A percentile compares a stretch with the other conserved stretches of the same genome.
These are phyloP conservation scores for Sebastes iracundus DNA, from an alignment of 2,797 vertebrate species.

Conservation along the genomic window DNA sequence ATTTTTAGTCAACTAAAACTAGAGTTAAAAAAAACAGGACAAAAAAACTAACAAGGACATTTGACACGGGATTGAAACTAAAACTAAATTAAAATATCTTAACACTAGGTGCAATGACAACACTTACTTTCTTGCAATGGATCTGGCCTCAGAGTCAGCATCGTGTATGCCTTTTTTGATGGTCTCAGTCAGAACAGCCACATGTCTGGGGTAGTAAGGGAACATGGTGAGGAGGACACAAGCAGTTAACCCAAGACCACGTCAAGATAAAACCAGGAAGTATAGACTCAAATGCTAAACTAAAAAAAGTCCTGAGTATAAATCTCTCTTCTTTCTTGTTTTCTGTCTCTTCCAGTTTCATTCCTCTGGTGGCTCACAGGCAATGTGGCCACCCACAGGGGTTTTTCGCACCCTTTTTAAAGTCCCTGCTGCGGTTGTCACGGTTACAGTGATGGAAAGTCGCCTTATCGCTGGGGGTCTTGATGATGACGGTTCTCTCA, in stretches of 20 bases:
- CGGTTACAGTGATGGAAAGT: constrained; percentile 56
- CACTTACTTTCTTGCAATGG: constrained; percentile 97
- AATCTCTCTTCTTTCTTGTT: not conserved
- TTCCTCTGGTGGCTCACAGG: constrained; percentile 27
- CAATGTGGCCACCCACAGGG: constrained; percentile 48
- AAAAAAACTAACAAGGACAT: not conserved
- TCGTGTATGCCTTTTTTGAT: constrained; percentile 98
- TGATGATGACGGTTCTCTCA: constrained; percentile 45
- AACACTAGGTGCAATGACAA: constrained; percentile 22
- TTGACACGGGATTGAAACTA: not conserved
- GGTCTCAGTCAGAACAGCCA: constrained; percentile 95
- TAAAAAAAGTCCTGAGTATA: not conserved
- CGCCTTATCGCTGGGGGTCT: not conserved
- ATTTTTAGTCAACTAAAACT: not conserved
- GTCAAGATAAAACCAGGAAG: not conserved
- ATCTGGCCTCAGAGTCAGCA: constrained; percentile 96
- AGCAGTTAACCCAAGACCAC: not conserved
- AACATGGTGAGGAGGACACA: constrained; percentile 57
- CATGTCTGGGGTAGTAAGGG: constrained; percentile 88
- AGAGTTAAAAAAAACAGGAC: not conserved
- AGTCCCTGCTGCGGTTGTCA: constrained; percentile 62
- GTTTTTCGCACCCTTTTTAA: constrained; percentile 65
- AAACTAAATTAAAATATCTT: not conserved
- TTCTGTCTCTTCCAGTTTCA: not conserved
- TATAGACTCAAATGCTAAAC: not conserved